Percentiles rank a stretch among this genome's conserved stretches.
These are phyloP conservation scores for Diachasmimorpha longicaudata DNA, from an alignment of 1,140 invertebrate species.

Conservation along the genomic window DNA sequence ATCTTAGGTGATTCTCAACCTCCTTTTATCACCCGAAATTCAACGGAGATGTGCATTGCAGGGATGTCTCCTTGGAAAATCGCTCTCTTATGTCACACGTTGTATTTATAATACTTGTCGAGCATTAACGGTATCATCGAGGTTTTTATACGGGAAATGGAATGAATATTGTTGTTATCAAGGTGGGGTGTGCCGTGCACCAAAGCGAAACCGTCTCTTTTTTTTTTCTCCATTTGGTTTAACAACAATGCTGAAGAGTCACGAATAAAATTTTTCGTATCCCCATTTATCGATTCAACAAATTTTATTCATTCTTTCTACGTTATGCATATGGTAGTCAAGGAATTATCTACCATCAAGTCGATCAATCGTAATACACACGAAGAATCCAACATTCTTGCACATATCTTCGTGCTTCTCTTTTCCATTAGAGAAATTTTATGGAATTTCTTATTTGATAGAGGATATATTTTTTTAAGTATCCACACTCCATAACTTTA, in stretches of 20 bases:
- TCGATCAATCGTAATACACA: conserved; percentile 6
- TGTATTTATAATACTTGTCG: neutral
- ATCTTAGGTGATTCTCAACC: neutral
- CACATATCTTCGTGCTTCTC: neutral
- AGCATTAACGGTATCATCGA: conserved; percentile 11
- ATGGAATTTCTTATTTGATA: neutral
- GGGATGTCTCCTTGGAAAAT: too few species aligned
- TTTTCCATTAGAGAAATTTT: neutral
- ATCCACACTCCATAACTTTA: neutral
- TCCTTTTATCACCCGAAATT: neutral
- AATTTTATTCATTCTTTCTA: conserved; percentile 35
- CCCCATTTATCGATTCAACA: conserved; percentile 36
- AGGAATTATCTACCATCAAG: conserved; percentile 36
- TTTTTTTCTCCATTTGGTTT: conserved; percentile 12
- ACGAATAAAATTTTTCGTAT: conserved; percentile 21
- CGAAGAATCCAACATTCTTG: neutral
- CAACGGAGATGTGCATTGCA: neutral
- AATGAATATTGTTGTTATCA: conserved; percentile 5
- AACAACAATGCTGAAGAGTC: conserved; percentile 23
- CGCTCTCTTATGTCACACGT: neutral
- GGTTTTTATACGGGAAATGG: neutral
- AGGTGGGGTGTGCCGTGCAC: conserved; percentile 12
- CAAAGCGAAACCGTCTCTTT: conserved; percentile 14
- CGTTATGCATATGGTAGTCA: conserved; percentile 25
- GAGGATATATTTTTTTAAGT: neutral